Evolutionary conservation across 2,797 vertebrate species (phyloP).

Genomic region (Cyprinodon diabolis): DNA sequence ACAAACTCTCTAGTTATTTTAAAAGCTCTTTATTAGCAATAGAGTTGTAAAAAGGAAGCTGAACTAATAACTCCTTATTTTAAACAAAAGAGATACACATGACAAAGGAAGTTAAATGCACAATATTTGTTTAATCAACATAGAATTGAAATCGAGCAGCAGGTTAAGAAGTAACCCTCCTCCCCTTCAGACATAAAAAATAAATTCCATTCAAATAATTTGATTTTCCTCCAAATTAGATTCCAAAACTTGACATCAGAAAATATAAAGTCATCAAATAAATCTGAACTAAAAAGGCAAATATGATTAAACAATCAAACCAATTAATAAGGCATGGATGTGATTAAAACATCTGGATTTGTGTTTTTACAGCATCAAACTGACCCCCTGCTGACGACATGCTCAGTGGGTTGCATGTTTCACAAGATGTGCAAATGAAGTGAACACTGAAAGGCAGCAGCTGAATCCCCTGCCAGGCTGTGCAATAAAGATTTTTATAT

Average conservation of each 20-base stretch:
- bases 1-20: not conserved
- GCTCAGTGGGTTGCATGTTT: constrained; percentile 18
- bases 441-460: constrained; percentile 37
- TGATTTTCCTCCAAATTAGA: constrained; percentile 19
- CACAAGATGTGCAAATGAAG: constrained; percentile 60
- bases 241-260: constrained; percentile 18
- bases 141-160: constrained; percentile 33
- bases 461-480: constrained; percentile 18
- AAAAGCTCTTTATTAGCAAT: not conserved
- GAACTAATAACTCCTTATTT: not conserved
- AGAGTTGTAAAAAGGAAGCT: not conserved
- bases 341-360: constrained; percentile 50
- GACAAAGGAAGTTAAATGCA: constrained; percentile 15
- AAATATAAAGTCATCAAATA: not conserved
- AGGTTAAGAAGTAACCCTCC: constrained; percentile 25
- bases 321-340: constrained; percentile 59
- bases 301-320: constrained; percentile 8
- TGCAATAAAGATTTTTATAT: constrained; percentile 5
- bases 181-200: not conserved
- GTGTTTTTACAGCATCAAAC: constrained; percentile 19
- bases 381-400: constrained; percentile 18
- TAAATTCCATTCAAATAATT: constrained; percentile 26
- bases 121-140: constrained; percentile 57
- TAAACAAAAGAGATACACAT: not conserved
- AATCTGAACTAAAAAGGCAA: constrained; percentile 50